Evolutionary conservation across 2,888 invertebrate genomes (phyloP).

Genomic region (Eugnorisma glareosa): DNA sequence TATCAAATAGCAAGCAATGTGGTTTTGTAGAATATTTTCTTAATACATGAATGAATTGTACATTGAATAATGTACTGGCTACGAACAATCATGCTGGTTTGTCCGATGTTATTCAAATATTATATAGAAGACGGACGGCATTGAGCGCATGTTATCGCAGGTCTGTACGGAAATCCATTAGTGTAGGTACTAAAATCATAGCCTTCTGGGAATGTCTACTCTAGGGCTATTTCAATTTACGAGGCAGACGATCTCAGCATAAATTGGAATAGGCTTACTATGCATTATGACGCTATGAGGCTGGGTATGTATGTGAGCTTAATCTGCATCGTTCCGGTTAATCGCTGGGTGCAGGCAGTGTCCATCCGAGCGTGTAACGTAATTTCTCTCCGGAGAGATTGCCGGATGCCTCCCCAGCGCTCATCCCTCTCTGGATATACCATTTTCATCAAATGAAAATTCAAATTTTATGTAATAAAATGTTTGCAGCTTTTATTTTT

Average conservation of each 20-base stretch:
- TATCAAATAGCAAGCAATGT: background rate
- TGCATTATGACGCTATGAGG: constrained; percentile 38
- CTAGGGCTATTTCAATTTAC: constrained; percentile 35
- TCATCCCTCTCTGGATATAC: constrained; percentile 27
- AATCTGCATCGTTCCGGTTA: constrained; percentile 59
- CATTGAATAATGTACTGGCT: background rate
- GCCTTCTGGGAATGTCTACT: constrained; percentile 3
- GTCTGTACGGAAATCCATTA: constrained; percentile 14
- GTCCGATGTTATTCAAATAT: constrained; percentile 32
- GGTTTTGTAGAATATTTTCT: constrained; percentile 20
- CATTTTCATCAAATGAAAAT: constrained; percentile 50
- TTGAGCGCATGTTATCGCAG: constrained; percentile 4
- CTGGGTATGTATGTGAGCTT: constrained; percentile 38
- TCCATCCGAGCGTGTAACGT: constrained; percentile 65
- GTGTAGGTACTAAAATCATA: constrained; percentile 13
- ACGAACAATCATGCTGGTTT: background rate
- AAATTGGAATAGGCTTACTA: constrained; percentile 52
- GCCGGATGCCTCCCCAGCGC: constrained; percentile 40
- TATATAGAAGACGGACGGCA: constrained; percentile 1
- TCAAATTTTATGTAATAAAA: constrained; percentile 47
- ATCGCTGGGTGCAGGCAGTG: constrained; percentile 61
- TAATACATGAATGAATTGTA: background rate
- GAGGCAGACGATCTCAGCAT: constrained; percentile 28
- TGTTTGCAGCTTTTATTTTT: constrained; percentile 1
- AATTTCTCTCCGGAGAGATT: constrained; percentile 63